phyloP scores from a whole-genome alignment of 2,113 vertebrate species.

The Microtus richardsoni region DNA sequence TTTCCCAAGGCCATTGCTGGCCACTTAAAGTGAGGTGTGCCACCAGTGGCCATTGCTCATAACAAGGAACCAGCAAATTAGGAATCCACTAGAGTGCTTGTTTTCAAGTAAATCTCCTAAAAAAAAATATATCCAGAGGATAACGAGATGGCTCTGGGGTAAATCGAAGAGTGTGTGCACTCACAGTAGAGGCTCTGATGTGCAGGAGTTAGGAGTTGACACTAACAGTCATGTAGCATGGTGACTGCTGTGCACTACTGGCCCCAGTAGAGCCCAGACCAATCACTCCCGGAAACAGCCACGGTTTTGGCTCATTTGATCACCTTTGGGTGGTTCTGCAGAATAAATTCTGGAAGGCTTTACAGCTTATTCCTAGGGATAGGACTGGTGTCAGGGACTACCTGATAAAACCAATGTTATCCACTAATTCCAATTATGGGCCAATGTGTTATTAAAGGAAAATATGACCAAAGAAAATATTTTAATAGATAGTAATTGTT shows the following conservation, averaged over 20 bases:
- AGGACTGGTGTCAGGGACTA: not conserved
- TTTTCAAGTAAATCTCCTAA: conserved; percentile 31
- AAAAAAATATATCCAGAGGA: not conserved
- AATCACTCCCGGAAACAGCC: not conserved
- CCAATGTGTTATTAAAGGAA: conserved; percentile 22
- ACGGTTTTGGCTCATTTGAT: conserved; percentile 7
- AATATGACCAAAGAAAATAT: not conserved
- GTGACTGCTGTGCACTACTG: not conserved
- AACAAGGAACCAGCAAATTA: conserved; percentile 17
- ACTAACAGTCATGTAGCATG: not conserved
- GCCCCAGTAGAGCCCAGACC: not conserved
- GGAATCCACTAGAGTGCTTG: not conserved
- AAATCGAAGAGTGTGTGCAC: not conserved
- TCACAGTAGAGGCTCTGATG: not conserved
- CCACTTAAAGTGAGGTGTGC: not conserved
- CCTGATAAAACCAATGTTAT: not conserved
- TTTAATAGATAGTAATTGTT: conserved; percentile 1
- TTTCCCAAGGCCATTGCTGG: not conserved
- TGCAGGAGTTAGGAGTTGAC: not conserved
- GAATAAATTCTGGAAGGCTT: not conserved
- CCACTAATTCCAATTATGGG: not conserved
- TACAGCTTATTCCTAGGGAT: conserved; percentile 24
- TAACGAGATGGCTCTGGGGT: not conserved
- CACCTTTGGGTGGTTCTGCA: conserved; percentile 35
- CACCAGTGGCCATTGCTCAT: not conserved